Percentiles rank a stretch among this genome's conserved stretches.
Evolutionary conservation across 2,113 vertebrate species (phyloP).

Genomic region (Urocolius indicus): DNA sequence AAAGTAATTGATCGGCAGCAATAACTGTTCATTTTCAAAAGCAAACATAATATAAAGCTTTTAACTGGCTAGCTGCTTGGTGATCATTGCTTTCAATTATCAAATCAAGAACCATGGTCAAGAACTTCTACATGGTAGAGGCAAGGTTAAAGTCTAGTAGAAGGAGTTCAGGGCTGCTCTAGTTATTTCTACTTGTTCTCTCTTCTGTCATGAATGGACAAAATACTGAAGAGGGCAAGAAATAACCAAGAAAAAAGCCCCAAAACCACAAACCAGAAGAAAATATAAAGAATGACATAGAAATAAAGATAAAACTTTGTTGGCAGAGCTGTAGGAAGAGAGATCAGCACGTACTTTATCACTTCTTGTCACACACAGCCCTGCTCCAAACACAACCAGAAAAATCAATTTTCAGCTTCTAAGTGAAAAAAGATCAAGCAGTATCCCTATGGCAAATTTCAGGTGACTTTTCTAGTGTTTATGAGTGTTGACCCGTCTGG

Average conservation of each 20-base stretch:
- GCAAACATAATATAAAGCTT: not conserved
- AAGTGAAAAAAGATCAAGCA: not conserved
- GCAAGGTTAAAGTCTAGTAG: not conserved
- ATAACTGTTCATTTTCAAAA: not conserved
- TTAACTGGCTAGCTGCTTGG: not conserved
- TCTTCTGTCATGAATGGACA: not conserved
- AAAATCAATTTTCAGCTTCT: not conserved
- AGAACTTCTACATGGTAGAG: not conserved
- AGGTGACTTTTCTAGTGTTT: not conserved
- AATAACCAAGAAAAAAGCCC: not conserved
- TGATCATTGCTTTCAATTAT: not conserved
- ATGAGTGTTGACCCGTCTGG: not conserved
- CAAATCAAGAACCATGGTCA: not conserved
- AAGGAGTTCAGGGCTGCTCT: not conserved
- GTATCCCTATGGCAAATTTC: not conserved
- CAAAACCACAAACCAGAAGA: not conserved
- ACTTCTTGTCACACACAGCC: not conserved
- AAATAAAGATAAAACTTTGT: not conserved
- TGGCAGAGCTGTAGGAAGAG: not conserved
- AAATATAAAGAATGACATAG: not conserved
- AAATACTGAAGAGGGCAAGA: not conserved
- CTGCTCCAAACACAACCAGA: not conserved
- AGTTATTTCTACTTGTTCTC: not conserved
- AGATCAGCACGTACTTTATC: not conserved
- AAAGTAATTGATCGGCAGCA: not conserved